Base-by-base conservation (phyloP, 2,888 invertebrate genomes). In the Alcis repandata region DNA sequence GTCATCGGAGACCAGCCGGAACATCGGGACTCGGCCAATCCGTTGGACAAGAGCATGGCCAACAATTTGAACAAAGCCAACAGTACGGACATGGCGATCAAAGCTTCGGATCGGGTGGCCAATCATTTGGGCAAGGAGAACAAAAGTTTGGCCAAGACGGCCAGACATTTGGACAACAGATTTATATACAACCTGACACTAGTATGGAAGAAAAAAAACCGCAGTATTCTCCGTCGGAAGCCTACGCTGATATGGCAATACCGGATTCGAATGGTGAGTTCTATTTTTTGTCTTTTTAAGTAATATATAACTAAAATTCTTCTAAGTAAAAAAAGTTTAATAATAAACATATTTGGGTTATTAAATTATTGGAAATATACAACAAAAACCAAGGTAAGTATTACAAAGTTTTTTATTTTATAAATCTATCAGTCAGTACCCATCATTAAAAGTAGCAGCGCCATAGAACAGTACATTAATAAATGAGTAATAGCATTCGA, bases 141-240 rank as follows among this genome's bases (percentile, higher is more conserved):
- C 49, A 56, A 54, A 4, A 6, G 2, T 49, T 41, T 22, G 33
- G 11, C 8, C 36, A 19, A 36, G 17, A 10, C 4, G 10, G n/a
- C 27, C 46, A 17, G 17, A 1, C 33, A 2, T 43, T 27, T 43
- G 20, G 15, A 8, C 27, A 43, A 36, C 11, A 17, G 38, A 46
- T 74, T 32, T 70, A 63, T 48, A 70, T 73, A 1, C 56, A 75
- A 48, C 76, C 76, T 3, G 74, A 75, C 0, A 33, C 53, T 22
- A 40, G 4, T 2, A 49, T 62, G 6, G 51, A 63, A 7, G 69
- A 33, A 0, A 57, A 58, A 2, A 27, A 70, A 15, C 77, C 77
- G 22, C 72, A 70, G 1, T 89, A 90, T 66, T 89, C 89, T 0
- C 89, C 89, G 0, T 85, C 89, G 0, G 89, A 88, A 66, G 53